Evolutionary conservation across 2,888 invertebrate species (phyloP).

Genomic region (Boloria euphrosyne): DNA sequence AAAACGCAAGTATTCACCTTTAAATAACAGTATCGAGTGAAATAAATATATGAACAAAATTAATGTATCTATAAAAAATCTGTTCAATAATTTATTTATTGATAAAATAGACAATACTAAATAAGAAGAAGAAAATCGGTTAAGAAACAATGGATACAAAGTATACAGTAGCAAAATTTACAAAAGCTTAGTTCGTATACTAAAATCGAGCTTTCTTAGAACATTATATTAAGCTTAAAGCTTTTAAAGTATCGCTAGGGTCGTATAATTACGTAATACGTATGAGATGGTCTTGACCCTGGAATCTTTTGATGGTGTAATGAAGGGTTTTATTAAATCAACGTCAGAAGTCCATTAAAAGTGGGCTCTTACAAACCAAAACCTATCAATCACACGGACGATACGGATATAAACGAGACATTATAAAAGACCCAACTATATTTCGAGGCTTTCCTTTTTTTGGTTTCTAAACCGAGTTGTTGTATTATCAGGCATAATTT

Average conservation of each 20-base stretch:
- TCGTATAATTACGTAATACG: conserved; percentile 48
- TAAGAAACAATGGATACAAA: too few relatives aligned
- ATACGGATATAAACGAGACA: conserved; percentile 57
- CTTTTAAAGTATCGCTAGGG: conserved; percentile 35
- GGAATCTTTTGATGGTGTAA: conserved; percentile 65
- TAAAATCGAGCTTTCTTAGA: conserved; percentile 24
- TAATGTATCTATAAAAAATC: too few relatives aligned
- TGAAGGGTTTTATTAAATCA: conserved; percentile 82
- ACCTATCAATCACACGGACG: conserved; percentile 70
- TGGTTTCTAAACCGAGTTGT: conserved; percentile 17
- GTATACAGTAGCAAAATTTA: background rate
- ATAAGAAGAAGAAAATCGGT: too few relatives aligned
- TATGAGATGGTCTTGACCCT: conserved; percentile 47
- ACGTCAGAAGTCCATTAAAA: conserved; percentile 78
- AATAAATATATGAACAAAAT: too few relatives aligned
- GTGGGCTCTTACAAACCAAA: conserved; percentile 56
- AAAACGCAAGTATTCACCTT: too few relatives aligned
- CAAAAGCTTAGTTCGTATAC: background rate
- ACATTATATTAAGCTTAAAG: background rate
- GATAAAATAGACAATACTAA: too few relatives aligned
- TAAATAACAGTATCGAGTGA: too few relatives aligned
- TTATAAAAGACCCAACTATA: conserved; percentile 45
- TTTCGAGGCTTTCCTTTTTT: conserved; percentile 39
- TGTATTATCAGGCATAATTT: background rate
- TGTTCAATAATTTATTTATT: too few relatives aligned